These are phyloP conservation scores for Pheosia gnoma DNA, from an alignment of 2,888 invertebrate genomes.

Conservation along the genomic window DNA sequence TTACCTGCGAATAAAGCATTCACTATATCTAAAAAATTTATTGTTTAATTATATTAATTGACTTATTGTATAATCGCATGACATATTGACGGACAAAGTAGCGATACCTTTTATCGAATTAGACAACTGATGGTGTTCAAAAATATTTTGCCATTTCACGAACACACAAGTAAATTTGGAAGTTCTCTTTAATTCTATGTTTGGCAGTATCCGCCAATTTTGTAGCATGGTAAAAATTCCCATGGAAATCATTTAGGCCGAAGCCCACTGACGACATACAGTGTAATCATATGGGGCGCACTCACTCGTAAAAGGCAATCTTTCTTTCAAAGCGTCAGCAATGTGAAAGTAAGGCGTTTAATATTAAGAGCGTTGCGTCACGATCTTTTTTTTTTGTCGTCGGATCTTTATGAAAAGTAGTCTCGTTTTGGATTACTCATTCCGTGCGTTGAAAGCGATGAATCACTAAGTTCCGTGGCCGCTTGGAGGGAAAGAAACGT, in stretches of 20 bases:
- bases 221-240: slow-evolving; percentile 34
- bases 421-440: slow-evolving; percentile 33
- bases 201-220: too few species aligned
- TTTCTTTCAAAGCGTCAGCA: slow-evolving; percentile 54
- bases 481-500: slow-evolving; percentile 3
- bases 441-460: slow-evolving; percentile 29
- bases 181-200: too few species aligned
- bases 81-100: too few species aligned
- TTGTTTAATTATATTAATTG: too few species aligned
- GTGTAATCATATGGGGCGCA: slow-evolving; percentile 65
- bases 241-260: slow-evolving; percentile 60
- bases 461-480: slow-evolving; percentile 20
- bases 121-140: not conserved
- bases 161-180: not conserved
- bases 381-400: slow-evolving; percentile 40
- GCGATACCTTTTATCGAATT: too few species aligned
- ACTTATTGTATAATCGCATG: too few species aligned
- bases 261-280: slow-evolving; percentile 59
- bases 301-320: slow-evolving; percentile 55
- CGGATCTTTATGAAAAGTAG: slow-evolving; percentile 42
- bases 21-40: too few species aligned
- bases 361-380: slow-evolving; percentile 51
- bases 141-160: not conserved
- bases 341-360: slow-evolving; percentile 55
- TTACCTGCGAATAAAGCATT: too few species aligned